Base-by-base conservation (phyloP, 2,888 invertebrate species). In the Nephrocerus scutellatus region DNA sequence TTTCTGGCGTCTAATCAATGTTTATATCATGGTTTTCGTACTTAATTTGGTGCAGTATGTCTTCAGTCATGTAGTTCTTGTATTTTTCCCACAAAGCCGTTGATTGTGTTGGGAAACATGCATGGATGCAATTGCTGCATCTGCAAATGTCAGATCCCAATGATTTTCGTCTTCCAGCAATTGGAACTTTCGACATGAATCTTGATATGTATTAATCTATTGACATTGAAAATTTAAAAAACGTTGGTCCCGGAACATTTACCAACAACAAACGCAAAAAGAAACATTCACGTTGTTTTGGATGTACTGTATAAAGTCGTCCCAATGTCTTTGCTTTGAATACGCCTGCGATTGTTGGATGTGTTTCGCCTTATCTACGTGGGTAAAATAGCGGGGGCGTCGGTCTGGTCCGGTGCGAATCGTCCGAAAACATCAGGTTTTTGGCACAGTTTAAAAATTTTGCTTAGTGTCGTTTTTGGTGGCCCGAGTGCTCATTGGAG, bases 261-360 rank as follows among this genome's bases (percentile, higher is more conserved):
- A 26, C 56, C 49, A 39, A n/a, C n/a, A n/a, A n/a, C n/a, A n/a
- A n/a, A n/a, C n/a, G n/a, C n/a, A n/a, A n/a, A n/a, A n/a, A n/a
- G n/a, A n/a, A n/a, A n/a, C n/a, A n/a, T n/a, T n/a, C n/a, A n/a
- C n/a, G n/a, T n/a, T n/a, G n/a, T n/a, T 47, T 62, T 13, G 59
- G 57, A 57, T 60, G 58, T 18, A 62, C 59, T 47, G 62, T 46
- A 43, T 63, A 64, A 43, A 63, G 40, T 3, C 57, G 53, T 12
- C 58, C 58, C n/a, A 62, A 36, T n/a, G n/a, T n/a, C n/a, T n/a
- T n/a, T n/a, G n/a, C n/a, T n/a, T n/a, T n/a, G n/a, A n/a, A n/a
- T n/a, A n/a, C n/a, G n/a, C n/a, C n/a, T n/a, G n/a, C n/a, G n/a
- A n/a, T n/a, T n/a, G n/a, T n/a, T n/a, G n/a, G n/a, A n/a, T n/a